Base-by-base conservation (phyloP, 2,888 invertebrate genomes). In the Netelia inedita region DNA sequence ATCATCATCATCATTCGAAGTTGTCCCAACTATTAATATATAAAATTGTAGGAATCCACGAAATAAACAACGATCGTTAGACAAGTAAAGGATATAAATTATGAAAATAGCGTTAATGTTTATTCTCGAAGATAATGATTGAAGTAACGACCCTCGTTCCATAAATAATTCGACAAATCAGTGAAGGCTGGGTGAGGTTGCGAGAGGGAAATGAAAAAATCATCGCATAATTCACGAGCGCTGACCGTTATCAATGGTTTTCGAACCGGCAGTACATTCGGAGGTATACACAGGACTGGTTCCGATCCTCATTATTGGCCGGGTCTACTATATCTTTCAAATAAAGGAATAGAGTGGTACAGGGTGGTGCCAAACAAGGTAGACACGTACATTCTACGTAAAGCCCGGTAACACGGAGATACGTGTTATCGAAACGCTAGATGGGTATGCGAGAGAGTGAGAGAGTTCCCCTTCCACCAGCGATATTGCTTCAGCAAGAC, bases 401-500 rank as follows among this genome's bases (percentile, higher is more conserved):
- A 28, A 78, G 46, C 55, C 14, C n/a, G 50, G 41, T 10, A 78
- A 28, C 59, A 23, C 41, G 28, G 53, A 68, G 41, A 14, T 68
- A 63, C 61, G 79, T 79, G 65, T 79, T 65, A 65, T 65, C 43
- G 57, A 43, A 66, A 55, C 61, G 72, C 63, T 63, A 35, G 63
- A 57, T 65, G 65, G 10, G 23, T 55, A 43, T 65, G 16, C 5
- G 66, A 16, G 19, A 46, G 41, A 21, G 19, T 28, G 69, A 61
- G 59, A 10, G 68, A 11, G 69, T 69, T 50, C 35, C 79, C 72
- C 19, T 55, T 16, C n/a, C 55, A 14, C 55, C 6, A 41, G 19
- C 57, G 79, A 79, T 72, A 72, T 79, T 66, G 79, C 79, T 43
- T 66, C 63, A 55, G 65, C 63, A 55, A 55, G 41, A 53, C 55